Conservation (phyloP, 2,113 vertebrate species). For the Leiothrix lutea region DNA sequence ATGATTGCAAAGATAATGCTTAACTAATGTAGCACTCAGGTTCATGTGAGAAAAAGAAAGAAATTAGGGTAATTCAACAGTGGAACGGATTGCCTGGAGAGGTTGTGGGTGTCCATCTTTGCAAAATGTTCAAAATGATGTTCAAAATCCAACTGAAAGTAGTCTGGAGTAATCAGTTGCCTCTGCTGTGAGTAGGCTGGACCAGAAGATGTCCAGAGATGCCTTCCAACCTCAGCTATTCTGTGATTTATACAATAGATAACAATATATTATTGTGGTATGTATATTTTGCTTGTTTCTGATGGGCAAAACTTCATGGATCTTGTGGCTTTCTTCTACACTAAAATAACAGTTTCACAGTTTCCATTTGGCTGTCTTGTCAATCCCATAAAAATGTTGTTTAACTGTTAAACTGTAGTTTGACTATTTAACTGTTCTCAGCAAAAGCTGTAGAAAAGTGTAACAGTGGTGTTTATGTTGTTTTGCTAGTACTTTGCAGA, state of each 20-base stretch:
- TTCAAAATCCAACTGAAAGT: not conserved
- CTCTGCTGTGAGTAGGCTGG: not conserved
- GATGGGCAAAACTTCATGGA: not conserved
- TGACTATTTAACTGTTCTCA: not conserved
- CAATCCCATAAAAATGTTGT: not conserved
- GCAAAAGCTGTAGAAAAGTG: not conserved
- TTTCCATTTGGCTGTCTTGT: not conserved
- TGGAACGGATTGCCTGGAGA: not conserved
- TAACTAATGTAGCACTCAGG: not conserved
- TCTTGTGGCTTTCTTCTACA: not conserved
- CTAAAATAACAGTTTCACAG: not conserved
- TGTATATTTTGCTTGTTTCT: not conserved
- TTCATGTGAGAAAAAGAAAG: not conserved
- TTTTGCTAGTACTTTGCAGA: not conserved
- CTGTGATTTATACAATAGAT: not conserved
- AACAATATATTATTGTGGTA: not conserved
- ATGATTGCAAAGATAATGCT: not conserved
- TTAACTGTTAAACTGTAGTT: not conserved
- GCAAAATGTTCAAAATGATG: not conserved
- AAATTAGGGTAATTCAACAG: not conserved
- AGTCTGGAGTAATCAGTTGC: not conserved
- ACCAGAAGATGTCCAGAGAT: not conserved
- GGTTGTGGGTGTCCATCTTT: not conserved
- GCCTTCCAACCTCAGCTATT: not conserved
- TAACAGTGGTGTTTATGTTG: fast-evolving